Base-by-base conservation (phyloP, 2,888 invertebrate species). In the Bombylius discolor region DNA sequence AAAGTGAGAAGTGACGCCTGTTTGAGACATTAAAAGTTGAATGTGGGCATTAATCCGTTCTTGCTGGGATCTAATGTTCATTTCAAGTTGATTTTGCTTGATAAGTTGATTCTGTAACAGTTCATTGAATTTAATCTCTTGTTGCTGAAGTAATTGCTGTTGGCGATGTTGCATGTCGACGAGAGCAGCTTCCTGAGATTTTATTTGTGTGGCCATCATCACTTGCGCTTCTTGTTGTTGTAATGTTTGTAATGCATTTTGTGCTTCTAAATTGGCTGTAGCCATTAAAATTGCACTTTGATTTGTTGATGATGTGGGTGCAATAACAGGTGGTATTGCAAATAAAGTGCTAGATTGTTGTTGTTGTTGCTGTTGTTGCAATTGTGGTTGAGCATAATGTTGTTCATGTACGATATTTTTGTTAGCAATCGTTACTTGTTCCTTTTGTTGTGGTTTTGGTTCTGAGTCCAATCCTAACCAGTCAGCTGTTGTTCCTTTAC, bases 151-250 rank as follows among this genome's bases (percentile, higher is more conserved):
- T 5, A 71, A 52, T 1, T 61, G 54, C 14, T 71, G 69, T 58
- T 74, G 74, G 8, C 67, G 67, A 11, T 64, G 65, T 59, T 73
- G 72, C 72, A 74, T 73, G 45, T 74, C 71, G 11, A 68, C 45
- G 14, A 74, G 58, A 0, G 69, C 66, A 0, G 60, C 58, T 59
- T 74, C 74, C 58, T 74, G 74, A 39, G 62, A 66, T 56, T 71
- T 72, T 68, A 74, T 68, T 59, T 74, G 73, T 0, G 66, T 58
- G 0, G 71, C 72, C 50, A 74, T 64, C 6, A 65, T 56, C 34
- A 74, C 51, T 55, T 74, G 74, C 0, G 70, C 62, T 55, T 74
- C 71, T 58, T 74, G 74, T 57, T 74, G 72, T 55, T 72, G 68
- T 31, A 74, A 50, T 1, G 65, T 63, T 32, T 67, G 65, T 14